phyloP scores from a whole-genome alignment of 2,797 vertebrate species.

The Hippoglossus hippoglossus region DNA sequence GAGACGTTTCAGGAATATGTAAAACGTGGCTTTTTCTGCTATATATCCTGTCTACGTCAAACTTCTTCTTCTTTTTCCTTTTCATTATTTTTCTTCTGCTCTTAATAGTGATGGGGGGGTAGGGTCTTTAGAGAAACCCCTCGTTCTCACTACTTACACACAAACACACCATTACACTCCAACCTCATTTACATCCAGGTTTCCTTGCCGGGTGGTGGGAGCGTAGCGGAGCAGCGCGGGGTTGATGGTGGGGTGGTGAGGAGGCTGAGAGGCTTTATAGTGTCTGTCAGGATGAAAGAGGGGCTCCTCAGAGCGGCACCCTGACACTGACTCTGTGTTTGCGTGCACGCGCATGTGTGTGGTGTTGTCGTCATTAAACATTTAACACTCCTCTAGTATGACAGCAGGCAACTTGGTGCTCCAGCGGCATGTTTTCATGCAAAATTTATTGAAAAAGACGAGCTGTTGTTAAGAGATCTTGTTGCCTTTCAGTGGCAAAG shows the following conservation, averaged over 20 bases:
- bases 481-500: slow-evolving; percentile 91
- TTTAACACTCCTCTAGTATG: slow-evolving; percentile 94
- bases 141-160: slow-evolving; percentile 44
- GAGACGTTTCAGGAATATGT: slow-evolving; percentile 64
- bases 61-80: slow-evolving; percentile 25
- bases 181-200: slow-evolving; percentile 90
- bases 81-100: slow-evolving; percentile 44
- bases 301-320: slow-evolving; percentile 90
- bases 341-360: slow-evolving; percentile 51
- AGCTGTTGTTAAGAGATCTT: slow-evolving; percentile 89
- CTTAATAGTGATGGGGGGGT: slow-evolving; percentile 65
- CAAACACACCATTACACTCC: slow-evolving; percentile 38
- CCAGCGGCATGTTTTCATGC: slow-evolving; percentile 93
- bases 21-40: slow-evolving; percentile 56
- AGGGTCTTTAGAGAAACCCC: slow-evolving; percentile 56
- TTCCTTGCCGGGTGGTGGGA: slow-evolving; percentile 76
- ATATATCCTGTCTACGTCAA: slow-evolving; percentile 47
- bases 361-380: slow-evolving; percentile 99
- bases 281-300: slow-evolving; percentile 93
- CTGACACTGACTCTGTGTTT: slow-evolving; percentile 86
- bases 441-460: slow-evolving; percentile 96
- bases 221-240: slow-evolving; percentile 50
- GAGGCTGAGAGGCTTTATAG: slow-evolving; percentile 78
- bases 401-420: slow-evolving; percentile 95
- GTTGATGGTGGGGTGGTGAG: slow-evolving; percentile 58